Percentiles rank a stretch among this genome's conserved stretches.
Evolutionary conservation across 2,113 vertebrate genomes (phyloP).

Genomic region (Elephantulus edwardii): DNA sequence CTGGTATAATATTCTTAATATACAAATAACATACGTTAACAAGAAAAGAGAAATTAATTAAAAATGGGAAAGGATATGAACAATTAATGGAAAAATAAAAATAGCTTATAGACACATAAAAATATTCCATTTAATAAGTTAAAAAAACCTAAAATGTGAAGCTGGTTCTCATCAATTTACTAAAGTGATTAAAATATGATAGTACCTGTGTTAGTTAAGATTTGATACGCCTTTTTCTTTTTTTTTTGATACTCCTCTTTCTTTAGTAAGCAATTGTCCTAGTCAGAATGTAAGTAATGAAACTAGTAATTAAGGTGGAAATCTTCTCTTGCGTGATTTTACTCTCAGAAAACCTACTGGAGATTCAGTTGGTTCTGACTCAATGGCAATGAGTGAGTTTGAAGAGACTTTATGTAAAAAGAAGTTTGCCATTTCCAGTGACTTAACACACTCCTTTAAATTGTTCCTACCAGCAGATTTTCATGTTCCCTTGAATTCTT

Average conservation of each 20-base stretch:
- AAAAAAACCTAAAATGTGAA: constrained; percentile 36
- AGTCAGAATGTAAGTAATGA: not conserved
- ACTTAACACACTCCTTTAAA: not conserved
- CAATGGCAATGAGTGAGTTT: too few species aligned
- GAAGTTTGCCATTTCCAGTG: not conserved
- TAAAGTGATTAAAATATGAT: constrained; percentile 22
- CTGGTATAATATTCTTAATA: not conserved
- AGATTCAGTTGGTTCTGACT: too few species aligned
- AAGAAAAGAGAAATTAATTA: not conserved
- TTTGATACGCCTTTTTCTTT: not conserved
- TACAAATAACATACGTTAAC: not conserved
- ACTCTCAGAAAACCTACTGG: too few species aligned
- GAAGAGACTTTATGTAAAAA: not conserved
- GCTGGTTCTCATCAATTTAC: not conserved
- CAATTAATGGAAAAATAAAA: not conserved
- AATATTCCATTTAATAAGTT: not conserved
- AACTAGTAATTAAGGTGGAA: too few species aligned
- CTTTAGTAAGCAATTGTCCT: constrained; percentile 23
- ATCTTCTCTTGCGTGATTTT: too few species aligned
- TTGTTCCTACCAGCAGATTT: not conserved
- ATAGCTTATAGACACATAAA: not conserved
- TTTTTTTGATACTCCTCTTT: too few species aligned
- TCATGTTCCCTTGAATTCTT: not conserved
- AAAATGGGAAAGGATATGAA: not conserved
- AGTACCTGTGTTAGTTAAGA: not conserved